Percentiles rank a stretch among this genome's conserved stretches.
These are phyloP conservation scores for Isoperla grammatica DNA, from an alignment of 2,888 invertebrate genomes.

Conservation along the genomic window DNA sequence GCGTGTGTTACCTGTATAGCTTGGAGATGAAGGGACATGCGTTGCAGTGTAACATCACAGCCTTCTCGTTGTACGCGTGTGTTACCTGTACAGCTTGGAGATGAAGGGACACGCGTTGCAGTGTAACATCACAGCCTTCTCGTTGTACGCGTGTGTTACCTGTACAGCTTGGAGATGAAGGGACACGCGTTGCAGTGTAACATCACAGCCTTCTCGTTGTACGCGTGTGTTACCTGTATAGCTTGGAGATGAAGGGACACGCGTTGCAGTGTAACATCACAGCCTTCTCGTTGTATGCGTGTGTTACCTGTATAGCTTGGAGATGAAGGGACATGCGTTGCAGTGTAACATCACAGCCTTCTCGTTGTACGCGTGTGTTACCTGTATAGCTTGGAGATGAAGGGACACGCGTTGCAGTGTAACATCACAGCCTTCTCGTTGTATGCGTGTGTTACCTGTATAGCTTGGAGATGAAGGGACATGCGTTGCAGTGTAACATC, in stretches of 20 bases:
- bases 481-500: too few relatives aligned
- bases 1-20: slow-evolving; percentile 43
- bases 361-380: too few relatives aligned
- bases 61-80: slow-evolving; percentile 83
- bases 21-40: slow-evolving; percentile 36
- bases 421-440: too few relatives aligned
- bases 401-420: too few relatives aligned
- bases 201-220: too few relatives aligned
- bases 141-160: slow-evolving; percentile 83
- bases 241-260: slow-evolving; percentile 22
- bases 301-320: slow-evolving; percentile 55
- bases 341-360: too few relatives aligned
- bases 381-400: too few relatives aligned
- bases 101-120: slow-evolving; percentile 35
- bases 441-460: too few relatives aligned
- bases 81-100: slow-evolving; percentile 52
- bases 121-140: slow-evolving; percentile 61
- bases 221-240: slow-evolving; percentile 53
- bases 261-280: slow-evolving; percentile 46
- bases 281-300: slow-evolving; percentile 82
- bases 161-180: slow-evolving; percentile 53
- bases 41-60: slow-evolving; percentile 49
- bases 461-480: too few relatives aligned
- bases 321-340: too few relatives aligned
- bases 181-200: too few relatives aligned